Base-by-base conservation (phyloP, 2,113 vertebrate species). In the Microcebus tavaratra region DNA sequence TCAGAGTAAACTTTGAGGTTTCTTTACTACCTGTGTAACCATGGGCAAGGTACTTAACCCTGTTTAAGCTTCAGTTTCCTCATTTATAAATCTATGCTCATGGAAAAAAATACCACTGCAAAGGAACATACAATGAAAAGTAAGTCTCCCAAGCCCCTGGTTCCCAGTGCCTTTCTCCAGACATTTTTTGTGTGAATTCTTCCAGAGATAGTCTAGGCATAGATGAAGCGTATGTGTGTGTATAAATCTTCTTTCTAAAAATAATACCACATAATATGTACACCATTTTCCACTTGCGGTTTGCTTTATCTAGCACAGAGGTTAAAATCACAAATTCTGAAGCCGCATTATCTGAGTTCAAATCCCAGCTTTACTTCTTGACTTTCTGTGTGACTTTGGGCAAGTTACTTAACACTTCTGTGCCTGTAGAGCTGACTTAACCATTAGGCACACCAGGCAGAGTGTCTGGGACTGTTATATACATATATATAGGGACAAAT, bases 51-150 rank as follows among this genome's bases (percentile, higher is more conserved):
- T 42, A 89, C 29, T 82, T 90, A 95, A 90, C 7, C 29, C 7
- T 63, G 14, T 36, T 95, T 93, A 59, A 95, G 17, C 29, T 34
- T 72, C 50, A 92, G 34, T 88, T 95, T 94, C 29, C 21, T 98
- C 42, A 86, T 94, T 70, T 78, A 70, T 78, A 90, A 81, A 95
- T 93, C 91, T 48, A 61, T 95, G 53, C 57, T 84, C 9, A 83
- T 65, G 34, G 55, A 67, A 75, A 88, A 84, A 76, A 80, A 88
- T 68, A 70, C 20, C 14, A 90, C 7, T 83, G 31, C 50, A 75
- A 89, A 89, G 23, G 68, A 25, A 81, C 8, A 68, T 65, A 76
- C 14, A 86, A 68, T 90, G 79, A 91, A 95, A 78, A 94, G 2
- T 55, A 92, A 86, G 23, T 80, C 34, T 65, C 17, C 23, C 31